These are phyloP conservation scores for Xiphophorus couchianus DNA, from an alignment of 2,113 vertebrate species.

Conservation along the genomic window DNA sequence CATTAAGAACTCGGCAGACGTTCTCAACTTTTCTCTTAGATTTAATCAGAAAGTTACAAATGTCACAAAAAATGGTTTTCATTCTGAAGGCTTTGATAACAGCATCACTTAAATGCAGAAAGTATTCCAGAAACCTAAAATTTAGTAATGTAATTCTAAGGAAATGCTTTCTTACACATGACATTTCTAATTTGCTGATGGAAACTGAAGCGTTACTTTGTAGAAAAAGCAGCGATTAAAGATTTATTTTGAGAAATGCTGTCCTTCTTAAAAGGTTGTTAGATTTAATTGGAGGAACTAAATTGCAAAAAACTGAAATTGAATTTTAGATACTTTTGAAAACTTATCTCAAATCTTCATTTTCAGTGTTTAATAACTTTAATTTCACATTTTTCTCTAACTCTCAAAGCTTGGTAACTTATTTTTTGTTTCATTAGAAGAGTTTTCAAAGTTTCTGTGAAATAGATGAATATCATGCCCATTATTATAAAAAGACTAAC, in stretches of 20 bases:
- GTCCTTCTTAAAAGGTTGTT: constrained; percentile 33
- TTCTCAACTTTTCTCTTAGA: not conserved
- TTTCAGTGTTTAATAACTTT: not conserved
- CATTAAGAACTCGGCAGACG: constrained; percentile 6
- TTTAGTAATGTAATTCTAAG: not conserved
- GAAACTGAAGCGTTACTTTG: constrained; percentile 10
- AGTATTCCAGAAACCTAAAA: not conserved
- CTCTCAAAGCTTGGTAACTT: no score
- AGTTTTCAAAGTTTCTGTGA: not conserved
- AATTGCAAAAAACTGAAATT: not conserved
- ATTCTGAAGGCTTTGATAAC: not conserved
- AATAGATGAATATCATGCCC: not conserved
- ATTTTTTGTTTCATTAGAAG: no score
- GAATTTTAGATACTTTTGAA: constrained; percentile 6
- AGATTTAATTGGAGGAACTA: constrained; percentile 23
- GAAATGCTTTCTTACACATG: not conserved
- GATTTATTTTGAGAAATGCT: constrained; percentile 17
- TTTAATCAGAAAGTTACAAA: not conserved
- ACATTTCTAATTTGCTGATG: not conserved
- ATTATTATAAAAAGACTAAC: not conserved
- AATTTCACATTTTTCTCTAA: not conserved
- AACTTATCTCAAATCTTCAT: no score
- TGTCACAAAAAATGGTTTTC: not conserved
- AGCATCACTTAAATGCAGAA: not conserved
- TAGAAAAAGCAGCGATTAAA: constrained; percentile 8